Conservation (phyloP, 1,140 invertebrate species). For the Ceratitis capitata region DNA sequence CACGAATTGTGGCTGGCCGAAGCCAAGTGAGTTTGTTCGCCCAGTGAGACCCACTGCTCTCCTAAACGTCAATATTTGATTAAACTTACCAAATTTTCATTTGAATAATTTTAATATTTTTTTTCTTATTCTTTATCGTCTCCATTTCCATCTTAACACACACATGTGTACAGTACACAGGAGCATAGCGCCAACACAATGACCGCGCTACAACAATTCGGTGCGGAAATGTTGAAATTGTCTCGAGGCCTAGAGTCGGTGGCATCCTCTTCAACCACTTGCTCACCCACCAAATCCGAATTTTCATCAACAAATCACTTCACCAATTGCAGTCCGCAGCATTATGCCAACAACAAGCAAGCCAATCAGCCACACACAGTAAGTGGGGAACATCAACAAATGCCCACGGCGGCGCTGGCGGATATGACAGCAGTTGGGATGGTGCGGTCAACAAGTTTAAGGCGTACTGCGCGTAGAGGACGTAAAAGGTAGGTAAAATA, state of each 20-base stretch:
- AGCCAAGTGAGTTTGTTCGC: slow-evolving; percentile 66
- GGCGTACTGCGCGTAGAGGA: neutral
- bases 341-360: slow-evolving; percentile 50
- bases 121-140: neutral
- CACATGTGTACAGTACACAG: slow-evolving; percentile 61
- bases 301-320: slow-evolving; percentile 59
- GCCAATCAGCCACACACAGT: slow-evolving; percentile 45
- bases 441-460: neutral
- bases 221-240: slow-evolving; percentile 82
- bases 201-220: slow-evolving; percentile 83
- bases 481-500: slow-evolving; percentile 26
- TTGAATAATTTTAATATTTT: neutral
- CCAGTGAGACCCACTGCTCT: neutral
- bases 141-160: neutral
- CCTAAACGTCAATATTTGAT: neutral
- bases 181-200: slow-evolving; percentile 82
- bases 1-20: slow-evolving; percentile 84
- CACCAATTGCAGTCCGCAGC: slow-evolving; percentile 54
- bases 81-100: neutral
- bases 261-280: slow-evolving; percentile 66
- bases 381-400: neutral
- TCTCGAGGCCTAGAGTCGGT: slow-evolving; percentile 77
- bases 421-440: neutral
- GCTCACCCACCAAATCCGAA: slow-evolving; percentile 62
- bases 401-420: slow-evolving; percentile 3